Evolutionary conservation across 92 coral and sea anemone genomes (phyloP).

Genomic region (Paramuricea clavata): DNA sequence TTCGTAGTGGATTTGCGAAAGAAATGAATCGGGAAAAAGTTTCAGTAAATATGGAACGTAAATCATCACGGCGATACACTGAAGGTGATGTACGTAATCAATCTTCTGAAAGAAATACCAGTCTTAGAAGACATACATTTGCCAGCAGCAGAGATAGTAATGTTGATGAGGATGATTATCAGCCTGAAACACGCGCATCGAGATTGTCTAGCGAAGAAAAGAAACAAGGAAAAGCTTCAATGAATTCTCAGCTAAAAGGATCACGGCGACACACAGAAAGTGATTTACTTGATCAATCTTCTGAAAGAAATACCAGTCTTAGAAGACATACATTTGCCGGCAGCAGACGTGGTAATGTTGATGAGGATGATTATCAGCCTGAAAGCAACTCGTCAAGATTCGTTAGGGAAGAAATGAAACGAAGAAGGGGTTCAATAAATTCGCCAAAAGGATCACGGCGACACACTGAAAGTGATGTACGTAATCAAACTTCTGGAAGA

Average conservation of each 20-base stretch:
- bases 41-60: not conserved
- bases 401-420: not conserved
- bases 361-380: not conserved
- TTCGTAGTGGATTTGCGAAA: not conserved
- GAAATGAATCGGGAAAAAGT: not conserved
- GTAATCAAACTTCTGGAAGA: not conserved
- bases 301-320: not conserved
- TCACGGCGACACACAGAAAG: slow-evolving; percentile 13
- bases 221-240: not conserved
- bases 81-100: not conserved
- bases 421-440: not conserved
- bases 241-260: not conserved
- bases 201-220: not conserved
- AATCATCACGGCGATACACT: not conserved
- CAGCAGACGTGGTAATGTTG: not conserved
- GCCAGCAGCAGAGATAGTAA: not conserved
- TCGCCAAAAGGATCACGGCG: not conserved
- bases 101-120: not conserved
- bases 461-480: not conserved
- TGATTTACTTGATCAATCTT: not conserved
- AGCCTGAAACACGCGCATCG: not conserved
- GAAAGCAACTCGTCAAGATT: not conserved
- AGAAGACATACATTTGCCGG: slow-evolving; percentile 7
- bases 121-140: not conserved
- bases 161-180: not conserved